Evolutionary conservation across 2,797 vertebrate genomes (phyloP).

Genomic region (Danio choprae): DNA sequence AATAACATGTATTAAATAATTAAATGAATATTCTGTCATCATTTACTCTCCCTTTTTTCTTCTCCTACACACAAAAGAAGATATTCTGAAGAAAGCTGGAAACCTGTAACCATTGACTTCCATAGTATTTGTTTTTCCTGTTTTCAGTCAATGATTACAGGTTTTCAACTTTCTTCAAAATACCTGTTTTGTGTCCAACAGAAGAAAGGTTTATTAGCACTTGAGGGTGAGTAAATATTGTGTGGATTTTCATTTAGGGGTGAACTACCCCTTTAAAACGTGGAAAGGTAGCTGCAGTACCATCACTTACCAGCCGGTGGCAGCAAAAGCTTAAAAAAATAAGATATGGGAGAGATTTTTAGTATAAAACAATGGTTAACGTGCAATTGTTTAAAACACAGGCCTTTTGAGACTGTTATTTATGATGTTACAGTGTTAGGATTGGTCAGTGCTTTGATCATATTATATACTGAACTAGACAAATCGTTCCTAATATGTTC

Average conservation of each 20-base stretch:
- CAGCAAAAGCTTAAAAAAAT: background rate
- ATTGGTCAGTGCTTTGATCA: conserved; percentile 14
- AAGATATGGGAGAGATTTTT: background rate
- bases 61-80: too few species aligned
- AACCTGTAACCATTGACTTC: too few species aligned
- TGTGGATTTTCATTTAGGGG: too few species aligned
- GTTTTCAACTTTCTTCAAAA: too few species aligned
- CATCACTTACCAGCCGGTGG: conserved; percentile 53
- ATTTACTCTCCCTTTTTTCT: too few species aligned
- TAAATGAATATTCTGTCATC: too few species aligned
- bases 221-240: too few species aligned
- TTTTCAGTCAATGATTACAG: too few species aligned
- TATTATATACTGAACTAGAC: conserved; percentile 4
- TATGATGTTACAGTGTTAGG: conserved; percentile 14
- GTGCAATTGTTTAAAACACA: conserved; percentile 32
- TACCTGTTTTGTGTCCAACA: too few species aligned
- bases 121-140: too few species aligned
- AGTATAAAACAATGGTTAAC: conserved; percentile 11
- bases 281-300: conserved; percentile 46
- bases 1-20: conserved; percentile 3
- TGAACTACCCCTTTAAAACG: background rate
- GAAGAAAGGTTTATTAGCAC: too few species aligned
- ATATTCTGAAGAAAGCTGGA: too few species aligned
- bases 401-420: background rate
- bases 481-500: background rate